Evolutionary conservation across 2,888 invertebrate genomes (phyloP), one percentile per base, ranked within the genome.

Genomic region (Melipona beecheii): DNA sequence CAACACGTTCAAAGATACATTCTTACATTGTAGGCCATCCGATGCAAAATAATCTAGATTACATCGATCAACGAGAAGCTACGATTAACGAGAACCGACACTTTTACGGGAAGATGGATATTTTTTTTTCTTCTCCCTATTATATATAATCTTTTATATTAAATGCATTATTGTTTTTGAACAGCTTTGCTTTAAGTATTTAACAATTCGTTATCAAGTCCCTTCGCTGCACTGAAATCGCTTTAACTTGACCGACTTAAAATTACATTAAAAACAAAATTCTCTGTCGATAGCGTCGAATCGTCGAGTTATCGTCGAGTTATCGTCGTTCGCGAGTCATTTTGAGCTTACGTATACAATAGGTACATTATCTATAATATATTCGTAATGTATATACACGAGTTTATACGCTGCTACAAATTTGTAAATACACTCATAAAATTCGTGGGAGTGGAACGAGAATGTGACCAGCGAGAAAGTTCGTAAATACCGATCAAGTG

Each of bases 191-290:
- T 6, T 70, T 75, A 31, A 81, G 75, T 78, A 64, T 69, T 73
- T 31, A 19, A 49, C 36, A 71, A 68, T 52, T 64, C n/a, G 6
- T 24, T 66, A 17, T 11, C 15, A 58, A 69, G 54, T 62, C 64
- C 50, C 0, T 72, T 24, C 69, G 66, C 79, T 64, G 74, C 74
- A 84, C 83, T 72, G 58, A 49, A 74, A 75, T 54, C 74, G 65
- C 75, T 78, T 66, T 17, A 52, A 75, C 54, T 31, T n/a, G 60
- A 31, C 49, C 50, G 43, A 43, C 43, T 43, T 43, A 43, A 43
- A 43, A 43, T 43, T 0, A 24, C 27, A n/a, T 43, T 24, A 31
- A 75, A 54, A 15, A 31, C 9, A 43, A 50, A 52, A 64, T 24
- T 24, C 66, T 52, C 54, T 70, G 50, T 54, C n/a, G 49, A 50